phyloP scores from a whole-genome alignment of 2,113 vertebrate species.

The Lophius piscatorius region DNA sequence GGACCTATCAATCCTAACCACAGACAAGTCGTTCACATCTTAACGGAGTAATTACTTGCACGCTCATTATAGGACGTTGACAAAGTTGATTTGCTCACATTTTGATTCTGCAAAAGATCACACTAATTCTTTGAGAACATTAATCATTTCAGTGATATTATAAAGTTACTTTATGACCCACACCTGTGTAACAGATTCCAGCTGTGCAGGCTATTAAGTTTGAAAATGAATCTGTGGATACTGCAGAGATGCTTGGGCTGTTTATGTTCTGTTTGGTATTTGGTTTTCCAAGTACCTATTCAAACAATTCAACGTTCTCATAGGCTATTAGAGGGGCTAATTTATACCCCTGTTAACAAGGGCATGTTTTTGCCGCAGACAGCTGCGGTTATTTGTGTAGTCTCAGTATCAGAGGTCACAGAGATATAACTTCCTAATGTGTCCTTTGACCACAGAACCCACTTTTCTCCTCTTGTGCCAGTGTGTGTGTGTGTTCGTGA shows the following conservation, averaged over 20 bases:
- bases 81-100: slow-evolving; percentile 8
- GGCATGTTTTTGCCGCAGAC: slow-evolving; percentile 52
- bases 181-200: slow-evolving; percentile 66
- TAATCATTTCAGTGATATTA: slow-evolving; percentile 50
- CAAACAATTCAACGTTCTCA: slow-evolving; percentile 53
- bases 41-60: not conserved
- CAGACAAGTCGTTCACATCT: slow-evolving; percentile 2
- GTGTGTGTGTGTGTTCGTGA: slow-evolving; percentile 33
- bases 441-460: slow-evolving; percentile 72
- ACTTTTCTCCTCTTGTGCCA: slow-evolving; percentile 55
- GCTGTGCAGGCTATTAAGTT: slow-evolving; percentile 44
- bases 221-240: slow-evolving; percentile 48
- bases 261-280: slow-evolving; percentile 65
- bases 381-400: slow-evolving; percentile 70
- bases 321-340: slow-evolving; percentile 47
- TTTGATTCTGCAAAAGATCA: slow-evolving; percentile 23
- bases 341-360: slow-evolving; percentile 62
- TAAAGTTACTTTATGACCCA: slow-evolving; percentile 55
- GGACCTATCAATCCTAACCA: slow-evolving; percentile 5
- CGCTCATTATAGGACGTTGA: slow-evolving; percentile 19
- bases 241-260: slow-evolving; percentile 42
- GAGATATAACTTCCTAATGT: slow-evolving; percentile 74
- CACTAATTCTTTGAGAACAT: slow-evolving; percentile 34
- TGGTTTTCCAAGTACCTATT: slow-evolving; percentile 42
- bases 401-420: slow-evolving; percentile 66